Conservation (phyloP, 2,797 vertebrate genomes). For the Falco concolor region DNA sequence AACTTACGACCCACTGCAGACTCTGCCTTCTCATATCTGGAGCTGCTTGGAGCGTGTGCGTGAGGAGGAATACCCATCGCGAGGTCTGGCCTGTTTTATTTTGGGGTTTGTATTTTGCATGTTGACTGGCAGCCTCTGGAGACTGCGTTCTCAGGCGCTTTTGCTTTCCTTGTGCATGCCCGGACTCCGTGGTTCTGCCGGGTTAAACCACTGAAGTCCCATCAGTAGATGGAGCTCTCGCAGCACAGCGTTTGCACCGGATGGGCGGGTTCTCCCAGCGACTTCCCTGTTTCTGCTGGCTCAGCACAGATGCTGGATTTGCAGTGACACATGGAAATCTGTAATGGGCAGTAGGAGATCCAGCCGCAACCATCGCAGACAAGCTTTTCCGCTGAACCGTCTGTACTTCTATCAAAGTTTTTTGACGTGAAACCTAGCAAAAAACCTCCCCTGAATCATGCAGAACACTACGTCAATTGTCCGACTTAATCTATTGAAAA, state of each 20-base stretch:
- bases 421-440: neutral
- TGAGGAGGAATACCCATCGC: neutral
- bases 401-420: neutral
- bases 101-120: neutral
- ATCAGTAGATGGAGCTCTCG: conserved; percentile 42
- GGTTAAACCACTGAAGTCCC: accelerated
- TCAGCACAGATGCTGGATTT: neutral
- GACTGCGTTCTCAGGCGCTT: neutral
- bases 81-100: neutral
- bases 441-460: neutral
- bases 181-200: neutral
- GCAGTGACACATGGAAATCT: neutral
- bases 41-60: neutral
- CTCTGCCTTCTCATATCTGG: neutral
- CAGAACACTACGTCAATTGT: neutral
- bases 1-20: neutral
- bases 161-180: neutral
- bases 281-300: neutral
- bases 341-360: neutral
- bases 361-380: neutral
- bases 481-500: neutral
- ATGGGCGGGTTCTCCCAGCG: neutral
- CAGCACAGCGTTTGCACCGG: neutral
- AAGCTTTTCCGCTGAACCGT: neutral
- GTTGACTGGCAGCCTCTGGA: neutral